Percentiles rank a stretch among this genome's conserved stretches.
Evolutionary conservation across 2,888 invertebrate species (phyloP).

Genomic region (Nysson spinosus): DNA sequence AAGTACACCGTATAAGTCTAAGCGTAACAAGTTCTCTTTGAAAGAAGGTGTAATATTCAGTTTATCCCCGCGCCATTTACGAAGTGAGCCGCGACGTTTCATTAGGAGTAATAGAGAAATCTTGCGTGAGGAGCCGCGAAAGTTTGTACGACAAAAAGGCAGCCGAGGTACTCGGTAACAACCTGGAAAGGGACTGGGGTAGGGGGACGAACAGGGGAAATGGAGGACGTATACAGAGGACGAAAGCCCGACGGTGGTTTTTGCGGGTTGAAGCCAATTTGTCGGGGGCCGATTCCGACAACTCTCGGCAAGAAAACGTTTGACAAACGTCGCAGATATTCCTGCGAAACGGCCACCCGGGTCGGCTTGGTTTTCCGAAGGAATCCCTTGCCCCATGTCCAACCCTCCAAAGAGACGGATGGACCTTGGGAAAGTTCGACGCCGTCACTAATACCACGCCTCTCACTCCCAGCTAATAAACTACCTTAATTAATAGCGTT

Average conservation of each 20-base stretch:
- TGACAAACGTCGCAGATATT: constrained; percentile 55
- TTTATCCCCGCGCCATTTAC: background rate
- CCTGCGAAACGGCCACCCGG: constrained; percentile 28
- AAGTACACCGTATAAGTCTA: too few relatives aligned
- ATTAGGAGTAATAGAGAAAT: constrained; percentile 46
- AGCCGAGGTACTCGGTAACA: constrained; percentile 21
- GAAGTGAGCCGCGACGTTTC: constrained; percentile 21
- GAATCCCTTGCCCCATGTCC: constrained; percentile 14
- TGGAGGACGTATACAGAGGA: constrained; percentile 20
- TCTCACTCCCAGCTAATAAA: too few relatives aligned
- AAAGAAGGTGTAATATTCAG: background rate
- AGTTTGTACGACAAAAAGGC: constrained; percentile 40
- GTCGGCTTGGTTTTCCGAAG: constrained; percentile 17
- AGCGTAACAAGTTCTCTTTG: too few relatives aligned
- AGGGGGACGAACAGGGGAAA: too few relatives aligned
- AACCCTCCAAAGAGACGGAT: constrained; percentile 37
- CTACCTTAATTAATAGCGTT: background rate
- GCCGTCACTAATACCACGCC: background rate
- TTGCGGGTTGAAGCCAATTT: constrained; percentile 52
- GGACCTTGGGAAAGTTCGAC: constrained; percentile 38
- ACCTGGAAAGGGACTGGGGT: too few relatives aligned
- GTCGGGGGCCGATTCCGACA: constrained; percentile 55
- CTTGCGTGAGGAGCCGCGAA: constrained; percentile 35
- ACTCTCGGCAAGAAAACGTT: constrained; percentile 55
- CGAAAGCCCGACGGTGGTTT: constrained; percentile 38